Percentiles rank a stretch among this genome's conserved stretches.
phyloP scores from a whole-genome alignment of 2,888 invertebrate genomes.

The Allacma fusca region DNA sequence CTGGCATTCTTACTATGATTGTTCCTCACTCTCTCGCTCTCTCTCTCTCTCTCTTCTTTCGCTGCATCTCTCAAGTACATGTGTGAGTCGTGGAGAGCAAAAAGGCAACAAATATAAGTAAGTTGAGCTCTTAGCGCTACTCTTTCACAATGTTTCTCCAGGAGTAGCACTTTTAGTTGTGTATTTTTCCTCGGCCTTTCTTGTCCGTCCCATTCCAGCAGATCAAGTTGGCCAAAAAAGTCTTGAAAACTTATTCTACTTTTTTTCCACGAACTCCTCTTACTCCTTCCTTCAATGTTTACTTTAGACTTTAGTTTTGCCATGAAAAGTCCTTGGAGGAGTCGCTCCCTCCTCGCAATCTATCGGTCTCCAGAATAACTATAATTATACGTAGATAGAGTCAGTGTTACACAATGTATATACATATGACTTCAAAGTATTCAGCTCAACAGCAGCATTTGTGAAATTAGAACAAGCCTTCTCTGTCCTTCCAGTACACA shows the following conservation, averaged over 20 bases:
- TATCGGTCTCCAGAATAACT: neutral
- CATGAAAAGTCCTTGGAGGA: neutral
- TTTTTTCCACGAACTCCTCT: slow-evolving; percentile 13
- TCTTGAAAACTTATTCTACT: slow-evolving; percentile 25
- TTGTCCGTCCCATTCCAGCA: slow-evolving; percentile 3
- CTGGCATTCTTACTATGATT: too few relatives aligned
- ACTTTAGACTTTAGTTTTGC: too few relatives aligned
- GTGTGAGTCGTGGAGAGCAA: neutral
- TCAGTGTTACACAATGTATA: neutral
- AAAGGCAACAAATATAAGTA: slow-evolving; percentile 12
- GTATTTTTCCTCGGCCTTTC: neutral
- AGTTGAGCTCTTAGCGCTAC: slow-evolving; percentile 3
- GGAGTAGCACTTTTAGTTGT: neutral
- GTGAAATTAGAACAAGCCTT: neutral
- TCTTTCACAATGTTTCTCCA: neutral
- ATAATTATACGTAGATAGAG: neutral
- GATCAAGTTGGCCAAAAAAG: slow-evolving; percentile 25
- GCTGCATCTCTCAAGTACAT: neutral
- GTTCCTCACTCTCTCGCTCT: neutral
- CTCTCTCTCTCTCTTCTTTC: slow-evolving; percentile 19
- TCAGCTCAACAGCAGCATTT: neutral
- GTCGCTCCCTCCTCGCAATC: neutral
- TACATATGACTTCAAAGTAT: neutral
- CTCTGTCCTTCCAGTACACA: too few relatives aligned
- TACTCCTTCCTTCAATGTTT: neutral